Conservation (phyloP, 2,113 vertebrate species). For the Dromas ardeola region DNA sequence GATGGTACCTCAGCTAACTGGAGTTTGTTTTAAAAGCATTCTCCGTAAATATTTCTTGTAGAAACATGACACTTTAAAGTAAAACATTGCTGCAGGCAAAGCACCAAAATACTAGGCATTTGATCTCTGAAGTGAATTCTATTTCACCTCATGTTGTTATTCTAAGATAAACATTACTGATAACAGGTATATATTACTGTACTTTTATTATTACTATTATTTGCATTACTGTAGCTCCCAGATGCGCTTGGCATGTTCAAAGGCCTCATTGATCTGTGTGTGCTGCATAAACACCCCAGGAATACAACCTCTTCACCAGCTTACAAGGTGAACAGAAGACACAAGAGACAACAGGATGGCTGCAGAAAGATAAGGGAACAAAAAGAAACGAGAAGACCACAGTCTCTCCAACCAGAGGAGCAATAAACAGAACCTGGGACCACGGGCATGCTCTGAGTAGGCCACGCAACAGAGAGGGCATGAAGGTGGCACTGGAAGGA, state of each 20-base stretch:
- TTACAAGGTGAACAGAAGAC: background rate
- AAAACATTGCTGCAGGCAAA: slow-evolving; percentile 36
- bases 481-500: background rate
- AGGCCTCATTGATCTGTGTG: background rate
- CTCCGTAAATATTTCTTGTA: slow-evolving; percentile 22
- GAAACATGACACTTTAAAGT: slow-evolving; percentile 20
- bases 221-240: slow-evolving; percentile 32
- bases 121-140: slow-evolving; percentile 32
- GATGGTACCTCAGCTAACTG: background rate
- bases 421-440: background rate
- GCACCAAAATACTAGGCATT: slow-evolving; percentile 4
- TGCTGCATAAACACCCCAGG: background rate
- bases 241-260: slow-evolving; percentile 2
- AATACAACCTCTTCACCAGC: background rate
- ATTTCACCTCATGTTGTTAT: slow-evolving; percentile 16
- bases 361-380: background rate
- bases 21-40: background rate
- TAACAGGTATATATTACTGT: slow-evolving; percentile 20
- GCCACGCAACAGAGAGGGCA: background rate
- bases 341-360: background rate
- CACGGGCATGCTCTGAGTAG: background rate
- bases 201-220: slow-evolving; percentile 45
- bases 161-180: slow-evolving; percentile 47
- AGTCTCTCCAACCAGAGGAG: background rate
- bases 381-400: background rate